A percentile compares a stretch with the other conserved stretches of the same genome.
These are phyloP conservation scores for Bungarus multicinctus DNA, from an alignment of 2,113 vertebrate species.

Conservation along the genomic window DNA sequence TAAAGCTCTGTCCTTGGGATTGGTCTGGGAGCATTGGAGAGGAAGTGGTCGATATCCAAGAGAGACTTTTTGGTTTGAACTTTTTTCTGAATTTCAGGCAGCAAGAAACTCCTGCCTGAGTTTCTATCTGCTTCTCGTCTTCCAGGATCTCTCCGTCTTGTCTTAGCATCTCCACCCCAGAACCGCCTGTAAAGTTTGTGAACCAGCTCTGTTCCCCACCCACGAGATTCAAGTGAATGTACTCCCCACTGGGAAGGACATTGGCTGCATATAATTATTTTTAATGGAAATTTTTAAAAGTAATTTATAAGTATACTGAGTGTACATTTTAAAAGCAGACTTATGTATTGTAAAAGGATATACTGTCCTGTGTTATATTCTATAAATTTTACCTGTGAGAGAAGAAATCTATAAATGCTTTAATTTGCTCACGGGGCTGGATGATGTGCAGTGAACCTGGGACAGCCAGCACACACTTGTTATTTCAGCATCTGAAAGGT, in stretches of 20 bases:
- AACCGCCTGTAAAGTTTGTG: neutral
- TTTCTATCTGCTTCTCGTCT: conserved; percentile 20
- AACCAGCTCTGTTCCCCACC: conserved; percentile 31
- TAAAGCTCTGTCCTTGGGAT: conserved; percentile 10
- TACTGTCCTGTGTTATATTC: conserved; percentile 80
- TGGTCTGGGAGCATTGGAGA: neutral
- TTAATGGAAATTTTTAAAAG: conserved; percentile 66
- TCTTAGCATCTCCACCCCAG: neutral
- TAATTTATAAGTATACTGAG: conserved; percentile 84
- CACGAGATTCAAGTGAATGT: conserved; percentile 72
- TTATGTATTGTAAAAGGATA: conserved; percentile 81
- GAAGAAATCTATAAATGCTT: conserved; percentile 66
- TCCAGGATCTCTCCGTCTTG: neutral
- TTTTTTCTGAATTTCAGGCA: neutral
- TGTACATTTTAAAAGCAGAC: conserved; percentile 75
- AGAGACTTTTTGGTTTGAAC: neutral
- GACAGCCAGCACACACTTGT: conserved; percentile 64
- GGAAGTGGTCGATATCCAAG: neutral
- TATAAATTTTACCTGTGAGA: conserved; percentile 52
- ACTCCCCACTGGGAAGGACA: conserved; percentile 75
- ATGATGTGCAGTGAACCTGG: conserved; percentile 46
- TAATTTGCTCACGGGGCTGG: conserved; percentile 56
- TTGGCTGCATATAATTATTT: conserved; percentile 64
- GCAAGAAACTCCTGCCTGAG: neutral
- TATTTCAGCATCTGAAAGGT: conserved; percentile 44